Evolutionary conservation across 2,888 invertebrate species (phyloP), one percentile per base, ranked within the genome.

Genomic region (Neoaliturus tenellus): DNA sequence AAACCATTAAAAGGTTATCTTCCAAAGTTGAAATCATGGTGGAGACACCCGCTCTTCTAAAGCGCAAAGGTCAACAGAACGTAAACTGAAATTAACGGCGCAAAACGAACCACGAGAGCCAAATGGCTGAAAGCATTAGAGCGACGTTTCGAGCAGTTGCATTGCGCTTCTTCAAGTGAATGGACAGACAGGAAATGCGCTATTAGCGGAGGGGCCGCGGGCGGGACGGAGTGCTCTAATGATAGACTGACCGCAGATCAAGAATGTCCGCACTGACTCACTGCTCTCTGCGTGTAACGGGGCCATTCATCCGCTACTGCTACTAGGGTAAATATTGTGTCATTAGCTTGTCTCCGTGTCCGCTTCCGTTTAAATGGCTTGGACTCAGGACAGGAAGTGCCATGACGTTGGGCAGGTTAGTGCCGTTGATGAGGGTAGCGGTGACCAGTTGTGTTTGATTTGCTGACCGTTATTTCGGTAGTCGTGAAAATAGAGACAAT

Each of bases 231-330:
- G 28, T n/a, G 5, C 25, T 62, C 28, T 62, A 62, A 62, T 62
- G 62, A 62, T 31, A 62, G 62, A 62, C 62, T 31, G 62, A 20
- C 25, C 62, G 20, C 25, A 1, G 31, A 23, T 2, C 55, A 17
- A 62, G 62, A 62, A 62, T 62, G 62, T 31, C 20, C 62, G 62
- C 62, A 62, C 62, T 62, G 62, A 62, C 62, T 28, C 62, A 62
- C 62, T 5, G 3, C 8, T 23, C 39, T 6, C 4, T 28, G 1
- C 62, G 62, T 62, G 10, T 62, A 62, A 62, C 62, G 62, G 62
- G n/a, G 17, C 31, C 62, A 31, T 62, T 62, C 62, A 31, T 62
- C 62, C 31, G 28, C 62, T 1, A 55, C 55, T 55, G 28, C 62
- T 1, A 55, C 55, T 55, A 20, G 31, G 62, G 62, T 62, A 62